Base-by-base conservation (phyloP, 2,888 invertebrate genomes). In the Eumacrocentrus americanus region DNA sequence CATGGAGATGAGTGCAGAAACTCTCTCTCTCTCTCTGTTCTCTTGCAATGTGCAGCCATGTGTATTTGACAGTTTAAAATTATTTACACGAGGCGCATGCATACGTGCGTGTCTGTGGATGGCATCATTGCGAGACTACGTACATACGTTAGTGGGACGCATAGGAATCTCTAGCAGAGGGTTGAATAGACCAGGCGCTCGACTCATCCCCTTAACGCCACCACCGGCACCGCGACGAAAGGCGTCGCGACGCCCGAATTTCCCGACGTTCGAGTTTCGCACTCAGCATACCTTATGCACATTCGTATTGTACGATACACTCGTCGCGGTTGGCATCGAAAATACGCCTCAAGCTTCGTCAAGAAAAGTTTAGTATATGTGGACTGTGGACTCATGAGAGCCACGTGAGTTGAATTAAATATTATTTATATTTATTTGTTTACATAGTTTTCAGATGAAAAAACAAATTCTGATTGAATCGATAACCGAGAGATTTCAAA, bases 31-130 rank as follows among this genome's bases (percentile, higher is more conserved):
- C 14, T 40, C 38, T 16, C 12, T n/a, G 11, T n/a, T 52, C 25
- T 44, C 29, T 25, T 12, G 20, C 20, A 42, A 54, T 25, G n/a
- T n/a, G 16, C 54, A 34, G 42, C 62, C 68, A 65, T 64, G 65
- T 71, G 72, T 66, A 62, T 70, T 68, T 72, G 72, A 72, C 72
- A 71, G 72, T 68, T 69, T 68, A 72, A 70, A 70, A 72, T 72
- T 72, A 72, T 72, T 72, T 72, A 72, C 71, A 71, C 52, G 44
- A 50, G 38, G 55, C 9, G 20, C n/a, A 53, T 51, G 53, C 48
- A 23, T 51, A 62, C 60, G 42, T 53, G 48, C 51, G 58, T 65
- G 35, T 53, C 37, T 62, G 40, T 52, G 22, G 42, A 35, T 46
- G 57, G 37, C 59, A 65, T 62, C 59, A 42, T 55, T 38, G 9